Evolutionary conservation across 1,140 invertebrate species (phyloP).

Genomic region (Drosophila bipectinata): DNA sequence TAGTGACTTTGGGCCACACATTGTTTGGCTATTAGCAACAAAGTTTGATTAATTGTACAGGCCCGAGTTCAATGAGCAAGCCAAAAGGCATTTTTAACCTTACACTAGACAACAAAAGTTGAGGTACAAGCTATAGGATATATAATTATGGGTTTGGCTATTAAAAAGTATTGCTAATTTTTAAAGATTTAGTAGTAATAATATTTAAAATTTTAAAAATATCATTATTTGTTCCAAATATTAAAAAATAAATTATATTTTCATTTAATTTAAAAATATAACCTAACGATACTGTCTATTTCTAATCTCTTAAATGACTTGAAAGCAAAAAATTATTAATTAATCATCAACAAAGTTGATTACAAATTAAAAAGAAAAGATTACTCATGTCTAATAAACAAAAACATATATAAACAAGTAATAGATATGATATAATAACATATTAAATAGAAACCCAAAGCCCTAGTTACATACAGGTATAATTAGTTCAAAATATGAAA

Average conservation of each 20-base stretch:
- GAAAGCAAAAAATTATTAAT: constrained; percentile 7
- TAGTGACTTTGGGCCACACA: constrained; percentile 29
- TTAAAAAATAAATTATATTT: no score
- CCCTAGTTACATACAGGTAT: not conserved
- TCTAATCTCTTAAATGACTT: not conserved
- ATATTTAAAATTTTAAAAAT: no score
- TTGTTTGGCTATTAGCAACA: constrained; percentile 70
- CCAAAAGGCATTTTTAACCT: constrained; percentile 44
- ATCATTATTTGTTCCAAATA: no score
- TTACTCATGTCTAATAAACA: constrained; percentile 2
- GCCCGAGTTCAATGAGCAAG: constrained; percentile 50
- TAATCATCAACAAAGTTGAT: constrained; percentile 23
- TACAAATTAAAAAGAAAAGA: constrained; percentile 16
- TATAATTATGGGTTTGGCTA: no score
- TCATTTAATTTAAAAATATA: no score
- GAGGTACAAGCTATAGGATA: not conserved
- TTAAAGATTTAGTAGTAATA: no score
- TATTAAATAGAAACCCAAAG: constrained; percentile 6
- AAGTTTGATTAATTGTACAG: constrained; percentile 72
- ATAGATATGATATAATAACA: constrained; percentile 11
- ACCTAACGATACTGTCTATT: no score
- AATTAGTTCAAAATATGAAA: not conserved
- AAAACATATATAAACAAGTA: constrained; percentile 1
- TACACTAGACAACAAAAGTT: constrained; percentile 44
- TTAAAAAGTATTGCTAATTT: no score